Evolutionary conservation across 2,888 invertebrate genomes (phyloP).

Genomic region (Scaeva pyrastri): DNA sequence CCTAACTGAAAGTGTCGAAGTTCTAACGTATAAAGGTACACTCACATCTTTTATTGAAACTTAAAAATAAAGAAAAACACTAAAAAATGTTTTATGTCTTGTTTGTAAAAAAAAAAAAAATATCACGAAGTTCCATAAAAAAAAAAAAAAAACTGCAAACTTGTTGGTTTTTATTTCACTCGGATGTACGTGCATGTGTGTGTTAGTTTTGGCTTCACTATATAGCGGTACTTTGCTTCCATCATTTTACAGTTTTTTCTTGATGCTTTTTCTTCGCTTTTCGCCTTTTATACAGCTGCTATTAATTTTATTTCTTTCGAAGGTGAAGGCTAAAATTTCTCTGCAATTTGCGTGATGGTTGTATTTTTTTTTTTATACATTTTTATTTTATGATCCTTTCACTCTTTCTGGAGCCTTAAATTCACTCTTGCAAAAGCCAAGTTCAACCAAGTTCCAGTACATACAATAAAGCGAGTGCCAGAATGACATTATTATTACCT

Average conservation of each 20-base stretch:
- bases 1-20: constrained; percentile 7
- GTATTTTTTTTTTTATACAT: constrained; percentile 18
- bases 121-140: constrained; percentile 24
- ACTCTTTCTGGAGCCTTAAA: constrained; percentile 18
- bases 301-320: constrained; percentile 65
- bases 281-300: constrained; percentile 37
- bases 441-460: constrained; percentile 46
- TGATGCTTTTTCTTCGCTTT: constrained; percentile 18
- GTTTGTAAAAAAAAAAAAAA: constrained; percentile 48
- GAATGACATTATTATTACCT: constrained; percentile 69
- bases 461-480: constrained; percentile 30
- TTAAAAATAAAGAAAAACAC: constrained; percentile 3
- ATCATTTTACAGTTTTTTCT: constrained; percentile 36
- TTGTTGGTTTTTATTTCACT: constrained; percentile 58
- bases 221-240: constrained; percentile 29
- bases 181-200: constrained; percentile 6
- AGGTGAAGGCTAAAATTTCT: constrained; percentile 69
- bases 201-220: constrained; percentile 16
- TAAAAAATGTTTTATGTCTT: constrained; percentile 43
- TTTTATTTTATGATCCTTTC: constrained; percentile 61
- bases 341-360: constrained; percentile 1
- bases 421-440: constrained; percentile 49
- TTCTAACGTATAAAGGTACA: constrained; percentile 14
- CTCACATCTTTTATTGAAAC: constrained; percentile 29
- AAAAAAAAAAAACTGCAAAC: constrained; percentile 35